Evolutionary conservation across 2,888 invertebrate species (phyloP).

Genomic region (Heliconius hortense): DNA sequence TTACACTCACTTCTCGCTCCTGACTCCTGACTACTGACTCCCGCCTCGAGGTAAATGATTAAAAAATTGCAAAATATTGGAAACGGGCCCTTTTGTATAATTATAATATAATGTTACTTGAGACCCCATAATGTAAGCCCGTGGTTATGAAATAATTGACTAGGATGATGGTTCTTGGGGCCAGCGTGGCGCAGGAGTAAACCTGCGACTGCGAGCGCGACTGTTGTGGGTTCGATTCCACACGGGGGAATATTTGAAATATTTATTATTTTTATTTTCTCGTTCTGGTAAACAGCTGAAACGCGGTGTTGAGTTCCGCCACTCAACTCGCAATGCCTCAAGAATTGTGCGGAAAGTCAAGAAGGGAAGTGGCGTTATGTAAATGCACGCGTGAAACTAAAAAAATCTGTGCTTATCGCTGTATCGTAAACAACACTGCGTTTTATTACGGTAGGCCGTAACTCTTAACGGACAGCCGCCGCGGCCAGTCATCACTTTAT

Average conservation of each 20-base stretch:
- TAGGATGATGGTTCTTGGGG: neutral
- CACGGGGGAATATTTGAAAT: no score
- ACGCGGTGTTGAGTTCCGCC: no score
- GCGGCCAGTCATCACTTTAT: neutral
- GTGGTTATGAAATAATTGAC: neutral
- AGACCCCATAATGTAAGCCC: neutral
- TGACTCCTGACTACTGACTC: neutral
- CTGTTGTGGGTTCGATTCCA: no score
- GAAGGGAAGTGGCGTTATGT: no score
- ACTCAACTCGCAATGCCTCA: no score
- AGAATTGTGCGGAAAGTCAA: no score
- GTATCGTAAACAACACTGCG: slow-evolving; percentile 11
- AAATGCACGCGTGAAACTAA: neutral
- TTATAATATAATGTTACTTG: slow-evolving; percentile 1
- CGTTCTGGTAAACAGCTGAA: no score
- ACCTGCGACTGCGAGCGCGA: no score
- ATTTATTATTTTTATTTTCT: no score
- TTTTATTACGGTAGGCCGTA: slow-evolving; percentile 5
- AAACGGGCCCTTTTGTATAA: neutral
- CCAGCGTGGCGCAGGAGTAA: no score
- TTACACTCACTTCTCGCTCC: neutral
- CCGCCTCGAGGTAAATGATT: neutral
- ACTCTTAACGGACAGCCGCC: neutral
- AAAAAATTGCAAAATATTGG: neutral
- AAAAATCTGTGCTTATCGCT: neutral